phyloP scores from a whole-genome alignment of 2,888 invertebrate genomes.

The Ligdia adustata region DNA sequence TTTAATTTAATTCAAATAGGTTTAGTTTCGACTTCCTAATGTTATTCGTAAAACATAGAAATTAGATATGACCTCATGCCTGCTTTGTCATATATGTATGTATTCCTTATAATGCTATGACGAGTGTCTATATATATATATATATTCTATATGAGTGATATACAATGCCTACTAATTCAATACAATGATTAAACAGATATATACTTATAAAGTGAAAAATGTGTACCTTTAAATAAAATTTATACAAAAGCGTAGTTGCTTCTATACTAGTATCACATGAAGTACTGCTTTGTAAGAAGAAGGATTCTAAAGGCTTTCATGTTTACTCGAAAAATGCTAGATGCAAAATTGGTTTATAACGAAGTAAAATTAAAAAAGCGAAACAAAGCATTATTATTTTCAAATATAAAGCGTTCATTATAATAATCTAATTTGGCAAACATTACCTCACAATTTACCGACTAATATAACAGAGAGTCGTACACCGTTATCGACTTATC shows the following conservation, averaged over 20 bases:
- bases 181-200: too few species aligned
- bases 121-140: slow-evolving; percentile 14
- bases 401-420: slow-evolving; percentile 39
- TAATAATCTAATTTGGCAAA: slow-evolving; percentile 51
- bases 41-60: slow-evolving; percentile 32
- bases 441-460: slow-evolving; percentile 52
- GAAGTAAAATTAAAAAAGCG: slow-evolving; percentile 22
- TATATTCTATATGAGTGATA: too few species aligned
- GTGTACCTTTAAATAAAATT: too few species aligned
- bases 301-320: too few species aligned
- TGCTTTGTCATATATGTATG: slow-evolving; percentile 30
- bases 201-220: too few species aligned
- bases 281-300: too few species aligned
- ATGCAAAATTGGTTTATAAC: slow-evolving; percentile 9
- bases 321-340: too few species aligned
- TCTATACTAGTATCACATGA: too few species aligned
- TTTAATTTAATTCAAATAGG: slow-evolving; percentile 20
- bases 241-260: too few species aligned
- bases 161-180: too few species aligned
- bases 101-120: slow-evolving; percentile 25
- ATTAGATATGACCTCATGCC: slow-evolving; percentile 44
- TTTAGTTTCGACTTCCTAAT: slow-evolving; percentile 22
- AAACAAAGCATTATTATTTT: slow-evolving; percentile 35
- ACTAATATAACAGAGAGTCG: slow-evolving; percentile 46
- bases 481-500: slow-evolving; percentile 57